Evolutionary conservation across 2,797 vertebrate species (phyloP).

Genomic region (Onychomys arenicola): DNA sequence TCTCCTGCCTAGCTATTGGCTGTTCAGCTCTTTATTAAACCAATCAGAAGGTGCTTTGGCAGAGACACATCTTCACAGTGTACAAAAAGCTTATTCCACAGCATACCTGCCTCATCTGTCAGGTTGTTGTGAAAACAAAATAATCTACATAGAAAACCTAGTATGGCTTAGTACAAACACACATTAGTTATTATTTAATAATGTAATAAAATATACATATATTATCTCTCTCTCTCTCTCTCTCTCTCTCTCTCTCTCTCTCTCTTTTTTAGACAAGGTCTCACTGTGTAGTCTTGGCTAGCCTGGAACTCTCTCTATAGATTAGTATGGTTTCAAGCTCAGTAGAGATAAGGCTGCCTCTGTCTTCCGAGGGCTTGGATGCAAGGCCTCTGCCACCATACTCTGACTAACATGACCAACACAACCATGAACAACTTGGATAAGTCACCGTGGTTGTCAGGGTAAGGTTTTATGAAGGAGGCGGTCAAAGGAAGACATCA

Average conservation of each 20-base stretch:
- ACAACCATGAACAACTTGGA: not conserved
- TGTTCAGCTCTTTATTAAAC: not conserved
- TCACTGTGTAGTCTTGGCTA: not conserved
- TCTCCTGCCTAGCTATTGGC: not conserved
- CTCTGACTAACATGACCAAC: not conserved
- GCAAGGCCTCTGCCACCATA: not conserved
- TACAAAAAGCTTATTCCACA: not conserved
- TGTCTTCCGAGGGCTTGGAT: not conserved
- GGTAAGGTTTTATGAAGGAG: not conserved
- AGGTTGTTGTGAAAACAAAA: not conserved
- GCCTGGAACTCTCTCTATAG: not conserved
- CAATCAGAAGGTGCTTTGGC: not conserved
- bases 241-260: too few relatives aligned
- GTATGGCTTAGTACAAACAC: not conserved
- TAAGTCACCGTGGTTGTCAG: not conserved
- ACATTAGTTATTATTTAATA: not conserved
- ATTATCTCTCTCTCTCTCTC: not conserved
- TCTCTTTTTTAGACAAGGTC: not conserved
- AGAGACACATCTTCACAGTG: not conserved
- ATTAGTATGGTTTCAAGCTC: not conserved
- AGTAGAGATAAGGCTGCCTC: not conserved
- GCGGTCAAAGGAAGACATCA: accelerated
- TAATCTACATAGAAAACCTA: not conserved
- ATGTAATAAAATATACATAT: not conserved
- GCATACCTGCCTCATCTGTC: not conserved